phyloP scores from a whole-genome alignment of 2,888 invertebrate genomes.

The Eudemis profundana region DNA sequence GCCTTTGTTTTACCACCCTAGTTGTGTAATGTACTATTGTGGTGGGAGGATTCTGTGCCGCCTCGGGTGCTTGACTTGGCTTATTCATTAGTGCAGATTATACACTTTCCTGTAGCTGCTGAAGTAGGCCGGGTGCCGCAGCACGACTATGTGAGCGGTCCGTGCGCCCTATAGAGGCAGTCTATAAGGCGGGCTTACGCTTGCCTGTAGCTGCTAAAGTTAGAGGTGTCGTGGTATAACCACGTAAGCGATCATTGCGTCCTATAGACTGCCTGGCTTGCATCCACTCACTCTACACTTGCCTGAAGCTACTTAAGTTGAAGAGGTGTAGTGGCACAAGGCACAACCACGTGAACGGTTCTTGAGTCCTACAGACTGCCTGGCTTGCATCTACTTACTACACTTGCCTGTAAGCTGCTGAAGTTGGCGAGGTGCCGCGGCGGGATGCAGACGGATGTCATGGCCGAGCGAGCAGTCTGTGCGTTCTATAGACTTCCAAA shows the following conservation, averaged over 20 bases:
- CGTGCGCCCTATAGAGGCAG: no score
- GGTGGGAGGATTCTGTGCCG: no score
- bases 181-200: no score
- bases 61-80: no score
- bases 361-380: constrained; percentile 76
- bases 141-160: no score
- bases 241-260: constrained; percentile 72
- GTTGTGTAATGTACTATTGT: no score
- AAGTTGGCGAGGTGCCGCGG: constrained; percentile 68
- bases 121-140: constrained; percentile 64
- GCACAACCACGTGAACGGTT: constrained; percentile 68
- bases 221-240: constrained; percentile 70
- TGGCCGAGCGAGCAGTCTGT: constrained; percentile 70
- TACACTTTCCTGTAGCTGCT: constrained; percentile 69
- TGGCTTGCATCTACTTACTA: constrained; percentile 70
- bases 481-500: constrained; percentile 76
- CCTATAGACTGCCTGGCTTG: constrained; percentile 77
- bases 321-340: constrained; percentile 71
- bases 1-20: no score
- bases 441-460: constrained; percentile 53
- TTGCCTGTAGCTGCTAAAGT: constrained; percentile 74
- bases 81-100: no score
- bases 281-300: constrained; percentile 60
- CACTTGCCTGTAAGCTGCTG: constrained; percentile 70
- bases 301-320: constrained; percentile 76